Evolutionary conservation across 2,113 vertebrate species (phyloP).

Genomic region (Podiceps cristatus): DNA sequence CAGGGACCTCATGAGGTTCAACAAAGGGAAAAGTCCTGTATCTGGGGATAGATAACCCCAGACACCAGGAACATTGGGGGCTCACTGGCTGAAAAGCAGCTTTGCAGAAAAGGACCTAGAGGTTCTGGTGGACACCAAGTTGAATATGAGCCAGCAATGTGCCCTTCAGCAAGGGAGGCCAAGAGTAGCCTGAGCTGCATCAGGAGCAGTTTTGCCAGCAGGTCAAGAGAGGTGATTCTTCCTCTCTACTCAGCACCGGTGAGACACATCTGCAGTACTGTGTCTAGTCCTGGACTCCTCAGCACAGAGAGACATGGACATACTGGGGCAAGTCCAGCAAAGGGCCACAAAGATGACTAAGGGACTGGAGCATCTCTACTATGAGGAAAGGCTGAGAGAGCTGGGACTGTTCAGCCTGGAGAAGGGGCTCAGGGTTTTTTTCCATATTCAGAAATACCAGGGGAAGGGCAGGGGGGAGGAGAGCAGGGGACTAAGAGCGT

Average conservation of each 20-base stretch:
- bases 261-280: not conserved
- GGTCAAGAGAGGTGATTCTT: accelerated
- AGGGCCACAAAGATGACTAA: not conserved
- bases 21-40: not conserved
- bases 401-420: not conserved
- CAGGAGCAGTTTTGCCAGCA: not conserved
- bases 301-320: accelerated
- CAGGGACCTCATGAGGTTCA: not conserved
- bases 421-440: not conserved
- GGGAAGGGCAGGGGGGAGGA: not conserved
- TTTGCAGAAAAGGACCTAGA: not conserved
- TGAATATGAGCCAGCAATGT: not conserved
- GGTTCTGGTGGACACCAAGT: not conserved
- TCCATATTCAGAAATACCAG: not conserved
- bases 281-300: not conserved
- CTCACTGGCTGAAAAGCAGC: not conserved
- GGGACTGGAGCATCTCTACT: not conserved
- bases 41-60: not conserved
- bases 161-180: not conserved
- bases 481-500: not conserved
- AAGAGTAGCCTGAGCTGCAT: not conserved
- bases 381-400: not conserved
- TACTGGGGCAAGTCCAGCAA: not conserved
- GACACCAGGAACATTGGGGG: not conserved
- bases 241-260: not conserved